Conservation (phyloP, 2,888 invertebrate species). For the Dolichomitus sp. region DNA sequence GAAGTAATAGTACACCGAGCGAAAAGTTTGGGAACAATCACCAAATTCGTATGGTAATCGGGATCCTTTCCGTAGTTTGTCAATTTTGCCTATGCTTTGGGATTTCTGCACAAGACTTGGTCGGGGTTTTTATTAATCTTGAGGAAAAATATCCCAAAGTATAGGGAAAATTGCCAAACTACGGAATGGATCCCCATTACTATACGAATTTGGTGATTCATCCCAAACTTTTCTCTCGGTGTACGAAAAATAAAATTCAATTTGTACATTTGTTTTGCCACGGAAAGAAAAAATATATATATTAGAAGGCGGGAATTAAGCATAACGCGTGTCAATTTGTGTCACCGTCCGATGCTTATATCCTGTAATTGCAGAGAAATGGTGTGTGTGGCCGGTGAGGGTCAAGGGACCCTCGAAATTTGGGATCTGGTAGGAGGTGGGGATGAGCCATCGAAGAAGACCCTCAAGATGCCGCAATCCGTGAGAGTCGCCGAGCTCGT, state of each 20-base stretch:
- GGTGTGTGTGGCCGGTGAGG: constrained; percentile 86
- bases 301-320: background rate
- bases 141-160: no score
- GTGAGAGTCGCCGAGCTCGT: constrained; percentile 38
- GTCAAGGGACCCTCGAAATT: constrained; percentile 71
- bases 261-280: background rate
- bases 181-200: no score
- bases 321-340: background rate
- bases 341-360: constrained; percentile 28
- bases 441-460: constrained; percentile 32
- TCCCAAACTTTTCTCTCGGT: no score
- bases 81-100: no score
- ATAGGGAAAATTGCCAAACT: no score
- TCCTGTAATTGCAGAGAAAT: constrained; percentile 81
- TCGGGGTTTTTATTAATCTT: no score
- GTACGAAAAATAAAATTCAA: background rate
- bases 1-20: no score
- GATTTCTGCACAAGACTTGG: no score
- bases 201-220: no score
- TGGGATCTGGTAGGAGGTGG: constrained; percentile 49
- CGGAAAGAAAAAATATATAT: background rate
- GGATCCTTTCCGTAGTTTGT: no score
- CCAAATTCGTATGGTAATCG: no score
- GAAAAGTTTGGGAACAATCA: no score
- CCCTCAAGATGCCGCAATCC: constrained; percentile 77